Percentiles rank a stretch among this genome's conserved stretches.
Evolutionary conservation across 2,797 vertebrate species (phyloP).

Genomic region (Anguilla obscura): DNA sequence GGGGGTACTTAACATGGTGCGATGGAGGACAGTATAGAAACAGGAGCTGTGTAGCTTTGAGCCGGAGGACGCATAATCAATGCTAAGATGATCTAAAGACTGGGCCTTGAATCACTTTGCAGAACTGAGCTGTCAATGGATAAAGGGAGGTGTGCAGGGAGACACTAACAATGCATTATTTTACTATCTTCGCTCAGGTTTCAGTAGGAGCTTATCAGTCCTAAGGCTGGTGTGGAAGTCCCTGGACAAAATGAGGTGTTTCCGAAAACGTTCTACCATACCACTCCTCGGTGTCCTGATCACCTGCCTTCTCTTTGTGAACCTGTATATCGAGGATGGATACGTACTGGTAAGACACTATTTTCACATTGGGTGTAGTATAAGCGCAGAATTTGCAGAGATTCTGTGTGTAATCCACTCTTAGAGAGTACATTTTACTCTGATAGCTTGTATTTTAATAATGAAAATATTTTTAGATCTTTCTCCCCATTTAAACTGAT

Average conservation of each 20-base stretch:
- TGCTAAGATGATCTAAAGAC: conserved; percentile 13
- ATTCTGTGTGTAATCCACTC: not conserved
- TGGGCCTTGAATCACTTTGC: not conserved
- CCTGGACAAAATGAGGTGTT: conserved; percentile 96
- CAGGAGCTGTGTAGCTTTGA: not conserved
- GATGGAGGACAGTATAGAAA: not conserved
- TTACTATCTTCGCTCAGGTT: conserved; percentile 52
- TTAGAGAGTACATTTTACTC: not conserved
- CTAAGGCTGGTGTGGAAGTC: conserved; percentile 82
- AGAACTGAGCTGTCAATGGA: not conserved
- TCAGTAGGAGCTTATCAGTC: conserved; percentile 59
- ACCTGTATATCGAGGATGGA: conserved; percentile 94
- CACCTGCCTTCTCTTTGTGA: conserved; percentile 91
- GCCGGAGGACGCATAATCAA: conserved; percentile 5
- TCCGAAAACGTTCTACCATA: conserved; percentile 90
- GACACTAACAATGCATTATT: conserved; percentile 18
- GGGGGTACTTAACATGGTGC: not conserved
- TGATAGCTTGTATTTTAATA: not conserved
- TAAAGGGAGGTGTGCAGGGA: conserved; percentile 11
- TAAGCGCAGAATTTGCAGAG: not conserved
- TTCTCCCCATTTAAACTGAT: not conserved
- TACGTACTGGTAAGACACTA: conserved; percentile 86
- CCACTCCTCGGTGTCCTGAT: conserved; percentile 92
- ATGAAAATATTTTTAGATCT: not conserved
- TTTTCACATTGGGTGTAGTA: not conserved